Conservation (phyloP, 2,113 vertebrate species). For the Sphyrna mokarran region DNA sequence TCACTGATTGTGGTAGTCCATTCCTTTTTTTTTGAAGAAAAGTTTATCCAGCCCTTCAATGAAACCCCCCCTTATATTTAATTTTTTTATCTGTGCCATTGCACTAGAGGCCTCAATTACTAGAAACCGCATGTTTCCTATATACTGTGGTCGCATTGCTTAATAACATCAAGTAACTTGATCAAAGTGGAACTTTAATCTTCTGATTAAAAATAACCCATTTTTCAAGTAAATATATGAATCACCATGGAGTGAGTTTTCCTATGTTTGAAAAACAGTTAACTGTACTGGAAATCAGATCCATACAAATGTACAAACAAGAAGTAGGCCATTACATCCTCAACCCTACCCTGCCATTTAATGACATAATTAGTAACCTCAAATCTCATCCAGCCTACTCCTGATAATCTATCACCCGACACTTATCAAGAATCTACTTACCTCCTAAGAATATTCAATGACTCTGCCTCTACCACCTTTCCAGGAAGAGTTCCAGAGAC, state of each 20-base stretch:
- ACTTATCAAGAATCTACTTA: too few relatives aligned
- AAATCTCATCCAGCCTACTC: too few relatives aligned
- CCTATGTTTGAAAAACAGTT: background rate
- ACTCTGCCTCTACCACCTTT: too few relatives aligned
- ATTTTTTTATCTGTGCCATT: background rate
- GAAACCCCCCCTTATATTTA: background rate
- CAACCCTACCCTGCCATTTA: too few relatives aligned
- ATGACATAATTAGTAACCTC: too few relatives aligned
- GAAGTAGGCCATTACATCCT: too few relatives aligned
- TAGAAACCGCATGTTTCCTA: background rate
- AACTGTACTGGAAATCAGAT: background rate
- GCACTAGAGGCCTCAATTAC: background rate
- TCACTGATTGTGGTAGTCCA: background rate
- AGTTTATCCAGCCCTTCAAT: background rate
- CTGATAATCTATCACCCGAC: too few relatives aligned
- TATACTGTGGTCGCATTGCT: background rate
- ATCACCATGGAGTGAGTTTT: background rate
- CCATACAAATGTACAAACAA: too few relatives aligned
- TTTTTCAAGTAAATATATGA: background rate
- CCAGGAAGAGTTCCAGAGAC: too few relatives aligned
- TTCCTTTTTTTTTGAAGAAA: background rate
- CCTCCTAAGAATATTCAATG: too few relatives aligned
- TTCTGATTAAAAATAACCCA: background rate
- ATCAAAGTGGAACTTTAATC: background rate
- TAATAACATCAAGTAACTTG: background rate